A percentile compares a stretch with the other conserved stretches of the same genome.
phyloP scores from a whole-genome alignment of 2,797 vertebrate genomes.

The Dipus sagitta region DNA sequence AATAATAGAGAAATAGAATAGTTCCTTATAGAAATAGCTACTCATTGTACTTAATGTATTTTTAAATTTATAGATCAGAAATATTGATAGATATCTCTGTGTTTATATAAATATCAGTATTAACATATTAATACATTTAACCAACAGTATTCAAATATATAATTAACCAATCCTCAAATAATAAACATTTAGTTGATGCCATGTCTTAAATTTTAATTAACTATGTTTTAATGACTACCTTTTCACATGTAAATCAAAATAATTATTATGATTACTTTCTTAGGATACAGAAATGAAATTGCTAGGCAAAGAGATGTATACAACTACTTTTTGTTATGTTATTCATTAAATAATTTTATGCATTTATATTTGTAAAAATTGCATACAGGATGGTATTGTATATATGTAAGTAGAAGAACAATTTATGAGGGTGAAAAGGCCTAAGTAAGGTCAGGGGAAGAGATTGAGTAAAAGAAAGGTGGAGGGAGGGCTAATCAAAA shows the following conservation, averaged over 20 bases:
- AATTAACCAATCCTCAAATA: background rate
- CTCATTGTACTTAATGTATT: background rate
- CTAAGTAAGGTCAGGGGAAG: too few species aligned
- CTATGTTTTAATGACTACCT: background rate
- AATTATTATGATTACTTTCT: slow-evolving; percentile 6
- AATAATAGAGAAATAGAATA: background rate
- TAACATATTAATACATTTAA: background rate
- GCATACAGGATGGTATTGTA: background rate
- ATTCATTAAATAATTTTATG: background rate
- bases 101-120: background rate
- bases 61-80: slow-evolving; percentile 36
- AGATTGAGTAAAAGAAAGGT: too few species aligned
- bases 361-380: background rate
- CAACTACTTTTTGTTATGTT: background rate
- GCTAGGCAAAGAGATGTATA: background rate
- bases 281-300: background rate
- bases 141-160: background rate
- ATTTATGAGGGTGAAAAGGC: too few species aligned
- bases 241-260: background rate
- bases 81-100: slow-evolving; percentile 14
- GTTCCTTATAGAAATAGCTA: slow-evolving; percentile 19
- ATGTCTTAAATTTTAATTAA: slow-evolving; percentile 18
- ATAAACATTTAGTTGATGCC: background rate
- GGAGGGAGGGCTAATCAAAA: too few species aligned
- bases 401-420: too few species aligned